Conservation (phyloP, 2,888 invertebrate species). For the Phlogophora meticulosa region DNA sequence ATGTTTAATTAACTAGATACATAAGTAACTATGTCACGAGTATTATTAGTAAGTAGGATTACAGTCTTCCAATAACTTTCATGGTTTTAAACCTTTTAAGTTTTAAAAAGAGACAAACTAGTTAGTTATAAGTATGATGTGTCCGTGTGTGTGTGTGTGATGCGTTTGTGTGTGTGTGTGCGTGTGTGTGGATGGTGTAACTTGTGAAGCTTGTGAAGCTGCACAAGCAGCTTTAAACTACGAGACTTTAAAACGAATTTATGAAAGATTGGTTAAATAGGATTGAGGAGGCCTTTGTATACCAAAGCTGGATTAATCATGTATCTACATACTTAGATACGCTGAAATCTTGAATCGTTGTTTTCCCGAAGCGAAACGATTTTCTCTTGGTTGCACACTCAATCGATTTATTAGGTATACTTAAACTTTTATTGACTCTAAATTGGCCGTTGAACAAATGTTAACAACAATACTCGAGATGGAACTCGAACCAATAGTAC, state of each 20-base stretch:
- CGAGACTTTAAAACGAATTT: neutral
- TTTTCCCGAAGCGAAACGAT: too few species aligned
- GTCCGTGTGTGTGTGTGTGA: too few species aligned
- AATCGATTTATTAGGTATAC: too few species aligned
- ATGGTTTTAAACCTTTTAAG: neutral
- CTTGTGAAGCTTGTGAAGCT: neutral
- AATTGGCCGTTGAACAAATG: too few species aligned
- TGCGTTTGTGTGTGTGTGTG: too few species aligned
- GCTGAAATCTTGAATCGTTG: too few species aligned
- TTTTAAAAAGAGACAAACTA: neutral
- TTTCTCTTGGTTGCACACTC: too few species aligned
- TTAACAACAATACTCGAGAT: too few species aligned
- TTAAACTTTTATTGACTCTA: too few species aligned
- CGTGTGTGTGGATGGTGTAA: too few species aligned
- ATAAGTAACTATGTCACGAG: neutral
- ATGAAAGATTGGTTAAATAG: neutral
- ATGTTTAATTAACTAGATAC: neutral
- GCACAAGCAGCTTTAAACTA: constrained; percentile 10
- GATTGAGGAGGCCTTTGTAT: neutral
- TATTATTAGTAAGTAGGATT: constrained; percentile 16
- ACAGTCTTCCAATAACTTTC: neutral
- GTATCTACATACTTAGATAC: neutral
- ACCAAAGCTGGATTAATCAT: constrained; percentile 7
- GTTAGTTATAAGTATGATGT: neutral
- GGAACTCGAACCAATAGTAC: too few species aligned